Evolutionary conservation across 2,113 vertebrate species (phyloP), one percentile per base, ranked within the genome.

Genomic region (Physeter macrocephalus): DNA sequence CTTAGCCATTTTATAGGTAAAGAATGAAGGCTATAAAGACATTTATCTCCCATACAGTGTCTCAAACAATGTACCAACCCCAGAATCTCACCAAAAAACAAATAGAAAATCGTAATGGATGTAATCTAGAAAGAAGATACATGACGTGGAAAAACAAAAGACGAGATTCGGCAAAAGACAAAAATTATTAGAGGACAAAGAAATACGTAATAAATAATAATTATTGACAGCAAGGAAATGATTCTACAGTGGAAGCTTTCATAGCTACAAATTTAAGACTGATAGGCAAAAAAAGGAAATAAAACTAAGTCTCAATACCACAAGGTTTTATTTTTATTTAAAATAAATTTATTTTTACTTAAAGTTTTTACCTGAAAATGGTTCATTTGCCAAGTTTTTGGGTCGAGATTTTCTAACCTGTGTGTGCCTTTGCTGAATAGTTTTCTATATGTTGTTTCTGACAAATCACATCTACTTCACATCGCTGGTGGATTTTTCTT

Each of bases 301-400:
- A 62, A 54, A 8, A 62, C 6, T 34, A 6, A 71, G 11, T 3
- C 3, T 54, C 49, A 20, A 21, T 36, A 18, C 1, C 41, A 43
- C 4, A 17, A 36, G 10, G 7, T 29, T 87, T 82, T 83, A 59
- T 67, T 52, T 83, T 93, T 17, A 93, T 89, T 84, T n/a, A 46
- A 41, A 66, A 62, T 46, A 84, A 7, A 81, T 80, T 49, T 52
- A 64, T 49, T 41, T 90, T 86, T 15, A 78, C n/a, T 66, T 85
- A 36, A 11, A 67, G 6, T 54, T 49, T 61, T 72, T 66, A 23
- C n/a, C 4, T 80, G 36, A 52, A 91, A 52, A 23, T 10, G 8
- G 27, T 29, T 78, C 2, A 25, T 34, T 52, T 29, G 7, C 36
- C 57, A 18, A 12, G 3, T 41, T 20, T 57, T 39, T 0, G 36